Conservation (phyloP, 2,888 invertebrate genomes). For the Drosophila longiperda region DNA sequence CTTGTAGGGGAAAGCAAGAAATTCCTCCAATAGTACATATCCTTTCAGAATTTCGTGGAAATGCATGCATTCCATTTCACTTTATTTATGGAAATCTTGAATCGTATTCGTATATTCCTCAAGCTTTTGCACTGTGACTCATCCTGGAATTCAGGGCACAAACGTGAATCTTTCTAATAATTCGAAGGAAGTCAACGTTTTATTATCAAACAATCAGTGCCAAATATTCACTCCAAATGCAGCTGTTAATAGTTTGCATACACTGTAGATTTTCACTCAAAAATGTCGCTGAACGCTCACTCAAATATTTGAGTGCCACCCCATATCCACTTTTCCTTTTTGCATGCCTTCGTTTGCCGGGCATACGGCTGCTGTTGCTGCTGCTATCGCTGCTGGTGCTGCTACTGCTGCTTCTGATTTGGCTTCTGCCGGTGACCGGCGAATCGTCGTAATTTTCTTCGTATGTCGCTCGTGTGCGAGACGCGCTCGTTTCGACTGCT, state of each 20-base stretch:
- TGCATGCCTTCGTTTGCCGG: constrained; percentile 15
- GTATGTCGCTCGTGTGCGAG: constrained; percentile 33
- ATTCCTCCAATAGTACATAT: not conserved
- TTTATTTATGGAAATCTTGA: not conserved
- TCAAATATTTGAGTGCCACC: constrained; percentile 31
- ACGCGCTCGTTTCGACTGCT: constrained; percentile 29
- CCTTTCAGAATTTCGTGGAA: not conserved
- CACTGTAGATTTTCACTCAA: constrained; percentile 21
- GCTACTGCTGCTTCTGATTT: constrained; percentile 22
- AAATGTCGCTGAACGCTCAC: constrained; percentile 10
- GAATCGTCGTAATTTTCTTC: constrained; percentile 42
- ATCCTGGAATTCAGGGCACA: not conserved
- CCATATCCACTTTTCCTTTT: constrained; percentile 32
- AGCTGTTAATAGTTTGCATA: not conserved
- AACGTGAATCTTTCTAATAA: not conserved
- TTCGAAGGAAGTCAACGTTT: not conserved
- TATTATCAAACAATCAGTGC: not conserved
- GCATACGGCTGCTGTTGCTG: constrained; percentile 9
- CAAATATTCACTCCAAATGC: not conserved
- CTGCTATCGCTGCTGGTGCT: constrained; percentile 4
- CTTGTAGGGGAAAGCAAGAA: not conserved
- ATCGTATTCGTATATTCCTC: not conserved
- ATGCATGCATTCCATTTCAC: not conserved
- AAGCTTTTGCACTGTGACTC: not conserved
- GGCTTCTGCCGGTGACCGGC: constrained; percentile 57